Base-by-base conservation (phyloP, 2,113 vertebrate species). In the Daphoenositta chrysoptera region DNA sequence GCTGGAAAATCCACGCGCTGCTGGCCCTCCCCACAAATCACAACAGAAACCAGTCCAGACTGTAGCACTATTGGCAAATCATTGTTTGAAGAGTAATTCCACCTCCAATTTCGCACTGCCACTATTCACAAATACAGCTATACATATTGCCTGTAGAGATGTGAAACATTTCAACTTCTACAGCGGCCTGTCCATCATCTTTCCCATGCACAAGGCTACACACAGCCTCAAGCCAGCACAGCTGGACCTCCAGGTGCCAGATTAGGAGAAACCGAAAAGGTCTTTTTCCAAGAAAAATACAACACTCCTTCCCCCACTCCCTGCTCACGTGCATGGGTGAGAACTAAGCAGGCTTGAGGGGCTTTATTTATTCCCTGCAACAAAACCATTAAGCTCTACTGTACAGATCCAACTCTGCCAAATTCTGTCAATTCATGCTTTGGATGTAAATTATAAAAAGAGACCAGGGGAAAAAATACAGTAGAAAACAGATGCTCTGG, bases 211-310 rank as follows among this genome's bases (percentile, higher is more conserved):
- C 48, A 79, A 60, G 92, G 68, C 85, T 93, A 28, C 83, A 73
- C 96, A 87, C 70, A 88, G 93, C 95, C 94, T 94, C 86, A 14
- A 96, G 96, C 94, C 78, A 93, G 83, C 94, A 91, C 97, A 96
- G 94, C 97, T 96, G 95, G 93, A 93, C 86, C 93, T 93, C 92
- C 94, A 96, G 96, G 94, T 97, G 96, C 93, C 90, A 94, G 90
- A 93, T 88, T 21, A 96, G 92, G 92, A 92, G 87, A 93, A 95
- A 95, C 78, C 3, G 0, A 88, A 90, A 95, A 91, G 84, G 77
- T 83, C 87, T 81, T 81, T 87, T 92, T 90, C 96, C 91, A 97
- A 95, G 93, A 97, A 96, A 94, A 95, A 96, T 37, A 96, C 84
- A 90, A 26, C 75, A 37, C 82, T 94, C 78, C 81, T 91, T 96